Percentiles rank a stretch among this genome's conserved stretches.
phyloP scores from a whole-genome alignment of 2,888 invertebrate species.

The Tetrapedia diversipes region DNA sequence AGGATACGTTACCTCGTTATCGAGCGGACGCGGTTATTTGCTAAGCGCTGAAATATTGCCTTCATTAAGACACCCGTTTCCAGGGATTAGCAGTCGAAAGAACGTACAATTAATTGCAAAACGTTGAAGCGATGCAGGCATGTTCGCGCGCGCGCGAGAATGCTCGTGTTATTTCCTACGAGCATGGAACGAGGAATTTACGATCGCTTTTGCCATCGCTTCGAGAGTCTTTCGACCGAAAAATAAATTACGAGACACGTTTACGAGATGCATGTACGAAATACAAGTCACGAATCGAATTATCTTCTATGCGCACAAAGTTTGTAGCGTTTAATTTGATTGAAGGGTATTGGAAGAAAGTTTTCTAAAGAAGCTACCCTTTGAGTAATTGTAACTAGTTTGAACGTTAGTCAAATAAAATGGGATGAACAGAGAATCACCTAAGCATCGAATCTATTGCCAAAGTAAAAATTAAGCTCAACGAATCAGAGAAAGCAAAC shows the following conservation, averaged over 20 bases:
- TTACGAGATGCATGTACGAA: no score
- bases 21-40: constrained; percentile 42
- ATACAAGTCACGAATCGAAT: neutral
- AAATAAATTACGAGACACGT: neutral
- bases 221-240: constrained; percentile 5
- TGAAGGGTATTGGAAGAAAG: neutral
- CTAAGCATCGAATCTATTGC: no score
- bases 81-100: constrained; percentile 37
- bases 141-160: no score
- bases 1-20: constrained; percentile 25
- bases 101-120: constrained; percentile 50
- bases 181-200: constrained; percentile 28
- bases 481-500: no score
- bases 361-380: no score
- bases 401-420: no score
- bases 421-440: no score
- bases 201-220: constrained; percentile 6
- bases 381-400: no score
- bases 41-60: constrained; percentile 51
- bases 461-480: no score
- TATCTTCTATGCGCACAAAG: neutral
- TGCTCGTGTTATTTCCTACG: constrained; percentile 21
- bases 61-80: constrained; percentile 45
- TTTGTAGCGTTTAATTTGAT: neutral
- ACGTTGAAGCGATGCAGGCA: constrained; percentile 30